Percentiles rank a stretch among this genome's conserved stretches.
Evolutionary conservation across 1,140 invertebrate species (phyloP).

Genomic region (Pogonomyrmex californicus): DNA sequence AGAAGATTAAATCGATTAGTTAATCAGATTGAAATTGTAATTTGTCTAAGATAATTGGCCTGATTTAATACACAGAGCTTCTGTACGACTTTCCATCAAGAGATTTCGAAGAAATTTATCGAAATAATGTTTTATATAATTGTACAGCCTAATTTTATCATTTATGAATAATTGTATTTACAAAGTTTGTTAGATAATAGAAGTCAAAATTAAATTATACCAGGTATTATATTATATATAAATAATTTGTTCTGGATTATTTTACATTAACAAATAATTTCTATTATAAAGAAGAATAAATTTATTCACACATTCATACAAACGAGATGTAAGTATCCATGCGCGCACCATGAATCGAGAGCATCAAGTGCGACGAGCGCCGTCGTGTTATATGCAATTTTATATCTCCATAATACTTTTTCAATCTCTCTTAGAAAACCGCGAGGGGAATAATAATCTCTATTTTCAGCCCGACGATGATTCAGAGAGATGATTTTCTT

Average conservation of each 20-base stretch:
- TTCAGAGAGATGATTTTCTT: constrained; percentile 7
- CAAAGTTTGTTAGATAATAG: neutral
- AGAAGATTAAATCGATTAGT: neutral
- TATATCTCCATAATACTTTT: constrained; percentile 10
- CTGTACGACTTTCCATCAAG: neutral
- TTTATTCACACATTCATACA: constrained; percentile 57
- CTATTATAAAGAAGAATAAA: constrained; percentile 14
- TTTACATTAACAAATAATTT: neutral
- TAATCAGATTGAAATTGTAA: constrained; percentile 5
- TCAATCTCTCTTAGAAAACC: constrained; percentile 18
- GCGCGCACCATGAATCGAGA: constrained; percentile 22
- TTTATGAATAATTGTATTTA: neutral
- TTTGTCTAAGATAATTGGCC: constrained; percentile 2
- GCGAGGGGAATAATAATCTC: neutral
- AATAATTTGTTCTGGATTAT: neutral
- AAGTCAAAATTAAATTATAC: neutral
- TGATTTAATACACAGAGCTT: neutral
- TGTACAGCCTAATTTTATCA: neutral
- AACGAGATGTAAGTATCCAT: constrained; percentile 16
- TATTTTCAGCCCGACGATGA: constrained; percentile 1
- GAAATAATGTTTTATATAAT: neutral
- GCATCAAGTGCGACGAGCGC: constrained; percentile 38
- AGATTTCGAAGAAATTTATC: constrained; percentile 19
- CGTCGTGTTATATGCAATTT: constrained; percentile 56
- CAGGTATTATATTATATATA: constrained; percentile 11